A percentile compares a stretch with the other conserved stretches of the same genome.
Evolutionary conservation across 2,113 vertebrate species (phyloP).

Genomic region (Setophaga coronata): DNA sequence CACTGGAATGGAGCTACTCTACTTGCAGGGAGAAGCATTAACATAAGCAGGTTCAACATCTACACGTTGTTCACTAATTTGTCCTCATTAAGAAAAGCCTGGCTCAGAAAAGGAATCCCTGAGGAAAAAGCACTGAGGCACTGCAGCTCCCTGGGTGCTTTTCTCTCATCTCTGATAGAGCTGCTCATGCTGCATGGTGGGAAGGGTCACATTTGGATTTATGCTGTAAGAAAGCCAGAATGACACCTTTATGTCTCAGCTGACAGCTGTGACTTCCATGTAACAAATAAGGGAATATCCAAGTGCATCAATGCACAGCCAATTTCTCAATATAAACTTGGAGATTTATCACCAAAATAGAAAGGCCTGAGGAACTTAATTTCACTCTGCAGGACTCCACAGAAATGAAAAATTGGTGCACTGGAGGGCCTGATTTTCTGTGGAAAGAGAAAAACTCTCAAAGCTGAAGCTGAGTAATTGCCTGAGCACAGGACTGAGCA

Average conservation of each 20-base stretch:
- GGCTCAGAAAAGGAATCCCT: neutral
- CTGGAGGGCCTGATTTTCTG: neutral
- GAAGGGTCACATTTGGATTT: neutral
- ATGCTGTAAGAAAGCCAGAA: neutral
- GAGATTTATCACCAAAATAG: neutral
- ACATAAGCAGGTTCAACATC: fast-evolving
- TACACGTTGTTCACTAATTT: neutral
- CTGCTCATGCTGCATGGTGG: neutral
- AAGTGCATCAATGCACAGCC: neutral
- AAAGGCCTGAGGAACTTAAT: neutral
- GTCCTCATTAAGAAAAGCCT: neutral
- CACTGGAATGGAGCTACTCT: neutral
- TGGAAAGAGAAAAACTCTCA: neutral
- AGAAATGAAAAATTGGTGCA: neutral
- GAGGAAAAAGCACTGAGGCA: neutral
- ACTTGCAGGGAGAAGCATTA: neutral
- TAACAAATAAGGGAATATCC: neutral
- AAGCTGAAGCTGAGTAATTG: neutral
- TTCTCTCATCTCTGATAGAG: neutral
- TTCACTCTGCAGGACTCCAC: neutral
- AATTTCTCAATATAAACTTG: neutral
- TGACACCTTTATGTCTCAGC: neutral
- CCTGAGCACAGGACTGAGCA: neutral
- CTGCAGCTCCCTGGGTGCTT: neutral
- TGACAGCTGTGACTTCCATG: neutral